phyloP scores from a whole-genome alignment of 2,113 vertebrate species.

The Oplegnathus fasciatus region DNA sequence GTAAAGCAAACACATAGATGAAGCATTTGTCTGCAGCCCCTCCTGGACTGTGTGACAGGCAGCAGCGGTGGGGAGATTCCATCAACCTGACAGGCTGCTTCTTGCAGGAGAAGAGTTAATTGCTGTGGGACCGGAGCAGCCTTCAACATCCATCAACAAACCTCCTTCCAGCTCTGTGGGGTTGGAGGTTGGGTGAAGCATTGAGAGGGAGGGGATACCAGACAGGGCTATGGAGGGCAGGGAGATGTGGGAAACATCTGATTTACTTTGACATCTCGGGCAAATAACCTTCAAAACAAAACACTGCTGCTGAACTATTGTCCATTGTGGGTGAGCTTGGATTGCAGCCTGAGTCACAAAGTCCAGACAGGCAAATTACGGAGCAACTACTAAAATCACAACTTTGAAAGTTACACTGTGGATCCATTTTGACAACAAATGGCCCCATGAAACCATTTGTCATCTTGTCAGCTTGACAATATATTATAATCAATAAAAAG shows the following conservation, averaged over 20 bases:
- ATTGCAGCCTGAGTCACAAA: constrained; percentile 22
- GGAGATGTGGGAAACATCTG: constrained; percentile 73
- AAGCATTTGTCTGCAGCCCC: constrained; percentile 78
- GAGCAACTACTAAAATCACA: background rate
- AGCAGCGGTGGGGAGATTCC: constrained; percentile 75
- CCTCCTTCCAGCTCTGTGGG: constrained; percentile 72
- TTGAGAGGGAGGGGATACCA: constrained; percentile 61
- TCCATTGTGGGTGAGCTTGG: constrained; percentile 31
- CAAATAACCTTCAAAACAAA: constrained; percentile 78
- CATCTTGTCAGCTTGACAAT: background rate
- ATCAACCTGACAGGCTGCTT: constrained; percentile 82
- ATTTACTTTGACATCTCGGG: constrained; percentile 76
- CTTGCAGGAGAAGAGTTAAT: constrained; percentile 84
- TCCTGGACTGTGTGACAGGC: constrained; percentile 75
- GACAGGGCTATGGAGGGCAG: constrained; percentile 68
- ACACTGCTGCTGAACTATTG: constrained; percentile 49
- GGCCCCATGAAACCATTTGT: background rate
- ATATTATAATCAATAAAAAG: background rate
- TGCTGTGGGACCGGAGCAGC: constrained; percentile 82
- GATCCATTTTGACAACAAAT: background rate
- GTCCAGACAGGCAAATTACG: constrained; percentile 13
- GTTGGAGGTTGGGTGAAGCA: constrained; percentile 76
- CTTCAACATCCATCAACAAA: constrained; percentile 83
- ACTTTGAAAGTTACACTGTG: background rate
- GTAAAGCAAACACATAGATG: constrained; percentile 78